Evolutionary conservation across 1,140 invertebrate species (phyloP), one percentile per base, ranked within the genome.

Genomic region (Lordiphosa mommai): DNA sequence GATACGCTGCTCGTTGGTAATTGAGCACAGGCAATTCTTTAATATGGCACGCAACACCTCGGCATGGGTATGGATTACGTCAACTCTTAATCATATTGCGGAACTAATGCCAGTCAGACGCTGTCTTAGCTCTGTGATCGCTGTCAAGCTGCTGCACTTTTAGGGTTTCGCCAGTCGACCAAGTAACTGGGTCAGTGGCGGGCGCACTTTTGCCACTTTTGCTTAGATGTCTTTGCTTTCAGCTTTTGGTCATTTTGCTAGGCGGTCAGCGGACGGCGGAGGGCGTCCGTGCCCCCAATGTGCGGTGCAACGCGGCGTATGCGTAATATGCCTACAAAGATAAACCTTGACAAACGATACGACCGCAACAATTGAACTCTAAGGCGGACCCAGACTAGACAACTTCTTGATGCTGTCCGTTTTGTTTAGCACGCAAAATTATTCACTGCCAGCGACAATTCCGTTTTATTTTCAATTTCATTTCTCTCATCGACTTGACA

Each of bases 1-100:
- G 61, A 65, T 55, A 29, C 6, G 9, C 40, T 27, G 23, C 23
- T 1, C 0, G 4, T 27, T 27, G 23, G 13, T 23, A 36, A 50
- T 50, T 3, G 9, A 13, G 33, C 9, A 8, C 2, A 49, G n/a
- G 34, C 47, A 38, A 56, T 46, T 29, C 30, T 37, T 37, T 60
- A 82, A 79, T 59, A 68, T 67, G 74, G 55, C 56, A 50, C 66
- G 17, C 44, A 30, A 52, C 69, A 72, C 36, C 56, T 56, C 51
- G 14, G 46, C 38, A 27, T 36, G 49, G 59, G 55, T 27, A 84
- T 64, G 52, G 61, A 72, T 84, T 84, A 84, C 68, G 67, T 63
- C 57, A 59, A 48, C 72, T 76, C 65, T 84, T 72, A 84, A 72
- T 84, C 77, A 84, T 84, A 84, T 85, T 63, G 77, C 77, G 77